phyloP scores from a whole-genome alignment of 2,113 vertebrate genomes.

The Clarias gariepinus region DNA sequence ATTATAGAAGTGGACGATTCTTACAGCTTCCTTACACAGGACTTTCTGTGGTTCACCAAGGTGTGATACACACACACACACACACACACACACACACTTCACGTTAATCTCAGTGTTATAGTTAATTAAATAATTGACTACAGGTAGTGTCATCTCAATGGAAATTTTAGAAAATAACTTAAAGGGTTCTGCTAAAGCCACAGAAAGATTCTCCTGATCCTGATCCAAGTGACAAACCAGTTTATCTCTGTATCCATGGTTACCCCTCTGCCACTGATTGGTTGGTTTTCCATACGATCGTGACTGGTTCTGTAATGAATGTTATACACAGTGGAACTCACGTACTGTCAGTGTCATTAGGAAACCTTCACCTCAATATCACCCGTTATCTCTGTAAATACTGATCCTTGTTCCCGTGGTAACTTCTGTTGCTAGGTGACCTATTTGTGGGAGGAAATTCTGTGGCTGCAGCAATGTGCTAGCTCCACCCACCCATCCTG shows the following conservation, averaged over 20 bases:
- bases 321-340: not conserved
- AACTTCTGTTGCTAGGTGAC: constrained; percentile 76
- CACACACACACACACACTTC: not conserved
- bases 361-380: not conserved
- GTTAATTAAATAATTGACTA: not conserved
- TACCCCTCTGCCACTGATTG: not conserved
- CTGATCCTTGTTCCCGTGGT: not conserved
- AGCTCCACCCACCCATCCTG: constrained; percentile 82
- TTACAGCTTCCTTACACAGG: constrained; percentile 85
- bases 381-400: not conserved
- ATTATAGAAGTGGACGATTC: constrained; percentile 88
- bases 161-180: not conserved
- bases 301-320: not conserved
- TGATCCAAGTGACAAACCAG: not conserved
- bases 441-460: constrained; percentile 86
- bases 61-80: constrained; percentile 58
- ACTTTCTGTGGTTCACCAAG: constrained; percentile 93
- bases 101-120: not conserved
- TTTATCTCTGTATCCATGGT: not conserved
- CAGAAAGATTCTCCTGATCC: not conserved
- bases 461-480: constrained; percentile 85
- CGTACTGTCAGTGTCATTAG: not conserved
- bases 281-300: not conserved
- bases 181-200: not conserved
- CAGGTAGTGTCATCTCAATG: not conserved